Evolutionary conservation across 2,797 vertebrate genomes (phyloP), one percentile per base, ranked within the genome.

Genomic region (Bovichtus variegatus): DNA sequence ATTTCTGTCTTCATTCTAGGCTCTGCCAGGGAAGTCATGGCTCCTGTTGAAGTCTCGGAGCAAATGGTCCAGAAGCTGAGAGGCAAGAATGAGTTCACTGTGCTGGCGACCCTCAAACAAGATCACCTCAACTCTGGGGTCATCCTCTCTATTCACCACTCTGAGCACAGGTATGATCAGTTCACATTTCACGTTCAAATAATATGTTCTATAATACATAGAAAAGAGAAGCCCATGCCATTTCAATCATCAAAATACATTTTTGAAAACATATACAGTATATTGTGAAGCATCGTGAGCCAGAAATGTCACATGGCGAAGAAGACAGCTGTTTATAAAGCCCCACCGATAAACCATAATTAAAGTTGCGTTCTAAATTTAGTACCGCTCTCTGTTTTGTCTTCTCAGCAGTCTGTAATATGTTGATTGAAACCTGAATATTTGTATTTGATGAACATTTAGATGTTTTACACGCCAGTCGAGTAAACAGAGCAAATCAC

Each of bases 91-190:
- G 98, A 99, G 92, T 99, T 99, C 84, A 98, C 97, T 36, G 89
- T 99, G 84, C 92, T 99, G 86, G 96, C 95, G 80, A 98, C 97
- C 16, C 90, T 99, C 85, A 98, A 97, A 91, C 98, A 99, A 92
- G 94, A 95, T 43, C 96, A 83, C 75, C 96, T 98, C 87, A 99
- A 98, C 95, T 99, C 98, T 16, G 98, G 98, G 74, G 97, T 98
- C 85, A 97, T 99, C 82, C 89, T 99, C 70, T 99, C 98, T 76
- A 94, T 99, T 88, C 98, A 98, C 86, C 97, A 97, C 64, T 95
- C 97, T 82, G 97, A 99, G 87, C 96, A 97, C 85, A 97, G 98
- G 98, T 99, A 93, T 47, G 88, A 85, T 43, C 11, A 40, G 1
- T 19, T 23, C 40, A 34, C 16, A 2, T 66, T 34, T 50, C 6